phyloP scores from a whole-genome alignment of 1,140 invertebrate species.

The Condylostylus longicornis region DNA sequence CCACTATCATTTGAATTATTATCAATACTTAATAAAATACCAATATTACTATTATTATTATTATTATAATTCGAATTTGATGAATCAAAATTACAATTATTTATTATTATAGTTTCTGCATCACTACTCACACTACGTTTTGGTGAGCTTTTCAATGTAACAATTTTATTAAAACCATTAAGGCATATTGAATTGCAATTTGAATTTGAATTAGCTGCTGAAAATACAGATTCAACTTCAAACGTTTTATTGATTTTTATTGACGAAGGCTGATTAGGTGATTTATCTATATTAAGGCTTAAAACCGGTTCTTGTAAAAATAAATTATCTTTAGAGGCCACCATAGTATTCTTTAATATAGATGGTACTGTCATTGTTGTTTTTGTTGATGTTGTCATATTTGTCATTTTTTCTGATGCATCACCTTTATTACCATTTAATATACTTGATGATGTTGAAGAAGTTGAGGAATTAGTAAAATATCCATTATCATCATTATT shows the following conservation, averaged over 20 bases:
- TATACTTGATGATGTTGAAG: conserved; percentile 14
- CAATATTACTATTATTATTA: conserved; percentile 4
- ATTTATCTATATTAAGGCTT: conserved; percentile 27
- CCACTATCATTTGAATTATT: conserved; percentile 31
- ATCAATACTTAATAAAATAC: conserved; percentile 21
- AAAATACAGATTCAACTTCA: conserved; percentile 23
- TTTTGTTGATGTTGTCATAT: background rate
- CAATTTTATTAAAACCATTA: conserved; percentile 29
- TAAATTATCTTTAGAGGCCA: conserved; percentile 24
- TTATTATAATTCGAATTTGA: background rate
- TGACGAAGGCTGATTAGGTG: conserved; percentile 27
- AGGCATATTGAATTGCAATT: conserved; percentile 4
- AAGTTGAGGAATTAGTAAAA: background rate
- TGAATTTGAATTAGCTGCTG: conserved; percentile 3
- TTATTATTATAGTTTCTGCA: background rate
- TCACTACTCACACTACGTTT: conserved; percentile 9
- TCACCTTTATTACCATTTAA: conserved; percentile 14
- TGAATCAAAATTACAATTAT: background rate
- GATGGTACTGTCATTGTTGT: background rate
- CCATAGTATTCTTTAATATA: conserved; percentile 1
- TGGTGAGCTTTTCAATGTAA: conserved; percentile 17
- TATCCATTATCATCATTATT: background rate
- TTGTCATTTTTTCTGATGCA: conserved; percentile 5
- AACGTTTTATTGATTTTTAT: conserved; percentile 29
- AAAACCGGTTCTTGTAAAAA: conserved; percentile 30